Evolutionary conservation across 1,140 invertebrate species (phyloP), one percentile per base, ranked within the genome.

Genomic region (Ostrea edulis): DNA sequence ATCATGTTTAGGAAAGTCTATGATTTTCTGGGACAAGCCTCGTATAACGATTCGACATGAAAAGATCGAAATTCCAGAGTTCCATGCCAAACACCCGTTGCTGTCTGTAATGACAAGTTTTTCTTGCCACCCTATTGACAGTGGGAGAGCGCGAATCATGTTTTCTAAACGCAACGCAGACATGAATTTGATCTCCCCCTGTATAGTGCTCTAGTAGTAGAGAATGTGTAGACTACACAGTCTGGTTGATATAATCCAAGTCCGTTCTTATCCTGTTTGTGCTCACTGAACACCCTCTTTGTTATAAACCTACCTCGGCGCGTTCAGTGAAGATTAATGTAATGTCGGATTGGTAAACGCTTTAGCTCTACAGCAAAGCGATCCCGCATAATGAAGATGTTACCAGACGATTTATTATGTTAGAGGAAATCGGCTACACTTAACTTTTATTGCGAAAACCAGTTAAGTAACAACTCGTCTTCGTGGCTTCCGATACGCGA

Each of bases 331-430:
- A 77, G 68, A 77, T 77, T 25, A 25, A 77, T 77, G 68, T 35
- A 35, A 77, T 35, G 29, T 8, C 25, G 68, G 68, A 29, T 77
- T 9, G 8, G 25, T 77, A 77, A 62, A 77, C 29, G 68, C 29
- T 77, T 29, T n/a, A 62, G 55, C 3, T 77, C 68, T 77, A 77
- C 68, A 77, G 68, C 68, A 77, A 25, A 17, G 68, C 68, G 9
- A 44, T 44, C 14, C 14, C 22, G 29, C 68, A 77, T 77, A 77
- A 77, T 29, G 68, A 77, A 77, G 68, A 77, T 77, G 68, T 77
- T 29, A 35, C 68, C 68, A 77, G 68, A 25, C 68, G 25, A 77
- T 77, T 77, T 77, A 77, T 77, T 77, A 77, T 25, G 68, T 77
- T 35, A 77, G 68, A 77, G 68, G 68, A 77, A 77, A 77, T 77